Conservation (phyloP, 2,797 vertebrate species). For the Acanthurus lineatus region DNA sequence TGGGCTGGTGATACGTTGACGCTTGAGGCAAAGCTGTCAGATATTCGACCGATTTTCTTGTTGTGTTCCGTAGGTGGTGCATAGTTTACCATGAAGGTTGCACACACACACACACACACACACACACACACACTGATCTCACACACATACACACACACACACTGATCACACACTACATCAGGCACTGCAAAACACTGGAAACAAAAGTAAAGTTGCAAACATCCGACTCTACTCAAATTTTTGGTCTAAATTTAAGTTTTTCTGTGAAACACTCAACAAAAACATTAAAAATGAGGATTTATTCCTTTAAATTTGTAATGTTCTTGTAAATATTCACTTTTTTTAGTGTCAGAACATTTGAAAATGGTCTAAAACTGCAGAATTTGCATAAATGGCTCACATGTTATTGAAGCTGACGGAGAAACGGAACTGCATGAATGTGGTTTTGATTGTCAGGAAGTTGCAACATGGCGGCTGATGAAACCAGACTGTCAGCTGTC, state of each 20-base stretch:
- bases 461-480: constrained; percentile 35
- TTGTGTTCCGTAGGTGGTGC: constrained; percentile 63
- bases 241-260: too few relatives aligned
- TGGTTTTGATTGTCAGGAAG: constrained; percentile 57
- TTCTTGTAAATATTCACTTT: not conserved
- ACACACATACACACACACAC: not conserved
- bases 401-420: constrained; percentile 14
- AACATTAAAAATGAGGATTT: too few relatives aligned
- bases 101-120: constrained; percentile 13
- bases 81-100: constrained; percentile 31
- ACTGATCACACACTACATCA: not conserved
- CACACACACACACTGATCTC: constrained; percentile 5
- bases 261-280: too few relatives aligned
- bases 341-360: not conserved
- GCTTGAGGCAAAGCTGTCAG: constrained; percentile 77
- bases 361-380: constrained; percentile 38
- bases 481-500: constrained; percentile 67
- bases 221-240: not conserved
- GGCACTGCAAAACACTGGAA: not conserved
- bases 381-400: constrained; percentile 17
- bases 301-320: too few relatives aligned
- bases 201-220: constrained; percentile 24
- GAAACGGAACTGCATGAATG: constrained; percentile 57
- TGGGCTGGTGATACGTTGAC: constrained; percentile 61
- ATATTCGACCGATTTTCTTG: constrained; percentile 66